Conservation (phyloP, 1,140 invertebrate genomes). For the Pseudachorutes palmiensis region DNA sequence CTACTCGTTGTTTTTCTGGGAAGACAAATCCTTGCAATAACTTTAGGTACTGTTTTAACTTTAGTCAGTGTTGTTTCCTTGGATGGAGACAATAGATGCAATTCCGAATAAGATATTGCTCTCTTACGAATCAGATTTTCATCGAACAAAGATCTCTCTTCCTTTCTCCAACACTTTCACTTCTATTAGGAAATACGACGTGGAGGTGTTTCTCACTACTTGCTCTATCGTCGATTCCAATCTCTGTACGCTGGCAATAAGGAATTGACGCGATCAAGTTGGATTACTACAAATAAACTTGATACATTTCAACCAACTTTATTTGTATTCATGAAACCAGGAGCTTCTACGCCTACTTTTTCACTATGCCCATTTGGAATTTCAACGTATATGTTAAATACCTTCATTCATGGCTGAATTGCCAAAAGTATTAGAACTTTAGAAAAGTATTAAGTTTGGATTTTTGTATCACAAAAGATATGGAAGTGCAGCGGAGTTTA, state of each 20-base stretch:
- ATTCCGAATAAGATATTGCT: constrained; percentile 27
- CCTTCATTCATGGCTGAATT: not conserved
- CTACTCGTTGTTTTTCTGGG: too few relatives aligned
- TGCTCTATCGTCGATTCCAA: not conserved
- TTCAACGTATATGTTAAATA: not conserved
- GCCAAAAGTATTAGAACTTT: not conserved
- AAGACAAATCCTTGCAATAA: too few relatives aligned
- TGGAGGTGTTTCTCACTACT: not conserved
- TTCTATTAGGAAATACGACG: not conserved
- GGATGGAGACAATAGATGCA: constrained; percentile 23
- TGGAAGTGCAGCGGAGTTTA: not conserved
- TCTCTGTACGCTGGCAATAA: too few relatives aligned
- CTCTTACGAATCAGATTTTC: constrained; percentile 6
- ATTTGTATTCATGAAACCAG: not conserved
- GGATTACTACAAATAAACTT: not conserved
- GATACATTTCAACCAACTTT: not conserved
- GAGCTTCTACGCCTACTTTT: not conserved
- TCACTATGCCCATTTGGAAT: too few relatives aligned
- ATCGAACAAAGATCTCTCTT: not conserved
- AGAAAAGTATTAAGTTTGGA: not conserved
- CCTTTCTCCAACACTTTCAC: not conserved
- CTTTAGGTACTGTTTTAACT: too few relatives aligned
- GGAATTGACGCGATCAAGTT: not conserved
- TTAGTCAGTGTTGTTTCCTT: too few relatives aligned
- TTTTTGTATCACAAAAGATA: too few relatives aligned